phyloP scores from a whole-genome alignment of 1,140 invertebrate species.

The Diorhabda sublineata region DNA sequence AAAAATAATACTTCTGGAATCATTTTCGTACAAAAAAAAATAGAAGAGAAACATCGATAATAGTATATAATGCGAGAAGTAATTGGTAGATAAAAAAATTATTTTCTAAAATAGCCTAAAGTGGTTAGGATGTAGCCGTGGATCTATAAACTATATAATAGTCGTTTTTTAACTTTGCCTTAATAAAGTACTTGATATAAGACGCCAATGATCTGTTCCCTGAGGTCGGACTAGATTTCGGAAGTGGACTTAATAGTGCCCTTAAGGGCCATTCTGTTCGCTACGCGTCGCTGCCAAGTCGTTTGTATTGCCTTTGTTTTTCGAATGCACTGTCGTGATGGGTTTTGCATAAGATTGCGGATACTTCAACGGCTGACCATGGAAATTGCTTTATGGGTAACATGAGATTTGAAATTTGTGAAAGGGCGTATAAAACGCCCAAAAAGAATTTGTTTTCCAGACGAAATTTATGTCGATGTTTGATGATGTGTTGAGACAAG shows the following conservation, averaged over 20 bases:
- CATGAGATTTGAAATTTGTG: background rate
- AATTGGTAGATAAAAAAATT: too few species aligned
- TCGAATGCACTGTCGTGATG: background rate
- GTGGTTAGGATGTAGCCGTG: too few species aligned
- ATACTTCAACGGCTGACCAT: background rate
- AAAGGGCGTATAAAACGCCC: background rate
- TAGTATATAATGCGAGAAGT: too few species aligned
- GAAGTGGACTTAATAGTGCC: conserved; percentile 20
- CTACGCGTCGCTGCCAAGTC: conserved; percentile 6
- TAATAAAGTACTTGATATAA: background rate
- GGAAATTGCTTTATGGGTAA: background rate
- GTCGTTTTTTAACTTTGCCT: background rate
- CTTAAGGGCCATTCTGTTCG: conserved; percentile 16
- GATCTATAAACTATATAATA: too few species aligned
- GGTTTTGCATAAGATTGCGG: background rate
- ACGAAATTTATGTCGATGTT: background rate
- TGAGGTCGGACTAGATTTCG: conserved; percentile 12
- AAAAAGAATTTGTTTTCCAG: background rate
- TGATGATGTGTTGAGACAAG: background rate
- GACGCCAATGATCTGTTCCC: background rate
- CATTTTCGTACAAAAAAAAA: too few species aligned
- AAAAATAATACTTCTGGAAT: too few species aligned
- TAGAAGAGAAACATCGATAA: too few species aligned
- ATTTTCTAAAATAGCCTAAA: too few species aligned
- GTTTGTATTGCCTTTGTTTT: conserved; percentile 12